Evolutionary conservation across 2,888 invertebrate species (phyloP).

Genomic region (Frankliniella intonsa): DNA sequence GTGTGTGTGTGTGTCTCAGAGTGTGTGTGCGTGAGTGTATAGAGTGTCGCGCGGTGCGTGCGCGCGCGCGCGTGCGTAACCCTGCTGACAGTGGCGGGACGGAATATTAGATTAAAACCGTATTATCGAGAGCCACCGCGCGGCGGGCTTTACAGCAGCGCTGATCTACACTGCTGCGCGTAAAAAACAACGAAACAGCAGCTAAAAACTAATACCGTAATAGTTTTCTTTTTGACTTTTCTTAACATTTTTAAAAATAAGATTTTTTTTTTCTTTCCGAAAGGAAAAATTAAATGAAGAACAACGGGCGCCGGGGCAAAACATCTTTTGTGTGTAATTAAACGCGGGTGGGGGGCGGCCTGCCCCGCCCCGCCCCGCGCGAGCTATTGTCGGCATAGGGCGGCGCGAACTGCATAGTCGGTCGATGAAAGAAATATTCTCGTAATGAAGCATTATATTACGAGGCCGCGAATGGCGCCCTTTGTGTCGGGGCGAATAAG

Average conservation of each 20-base stretch:
- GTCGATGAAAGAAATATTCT: slow-evolving; percentile 10
- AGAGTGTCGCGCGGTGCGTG: neutral
- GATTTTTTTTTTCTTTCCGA: neutral
- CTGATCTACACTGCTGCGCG: too few relatives aligned
- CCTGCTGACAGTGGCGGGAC: too few relatives aligned
- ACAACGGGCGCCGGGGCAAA: neutral
- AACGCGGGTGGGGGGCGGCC: neutral
- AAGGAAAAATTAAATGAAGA: neutral
- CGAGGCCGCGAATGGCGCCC: neutral
- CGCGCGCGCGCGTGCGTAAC: too few relatives aligned
- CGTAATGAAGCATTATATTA: slow-evolving; percentile 10
- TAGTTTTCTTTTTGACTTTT: neutral
- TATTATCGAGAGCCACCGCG: too few relatives aligned
- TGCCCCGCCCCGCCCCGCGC: neutral
- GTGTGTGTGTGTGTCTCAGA: neutral
- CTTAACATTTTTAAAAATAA: neutral
- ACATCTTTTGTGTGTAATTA: neutral
- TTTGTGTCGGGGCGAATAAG: neutral
- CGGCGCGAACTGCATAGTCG: neutral
- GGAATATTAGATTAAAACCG: too few relatives aligned
- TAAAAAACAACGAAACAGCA: neutral
- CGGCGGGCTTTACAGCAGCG: too few relatives aligned
- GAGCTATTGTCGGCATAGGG: neutral
- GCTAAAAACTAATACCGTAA: neutral
- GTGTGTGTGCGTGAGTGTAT: neutral